Evolutionary conservation across 2,797 vertebrate genomes (phyloP).

Genomic region (Dendrocincla fuliginosa): DNA sequence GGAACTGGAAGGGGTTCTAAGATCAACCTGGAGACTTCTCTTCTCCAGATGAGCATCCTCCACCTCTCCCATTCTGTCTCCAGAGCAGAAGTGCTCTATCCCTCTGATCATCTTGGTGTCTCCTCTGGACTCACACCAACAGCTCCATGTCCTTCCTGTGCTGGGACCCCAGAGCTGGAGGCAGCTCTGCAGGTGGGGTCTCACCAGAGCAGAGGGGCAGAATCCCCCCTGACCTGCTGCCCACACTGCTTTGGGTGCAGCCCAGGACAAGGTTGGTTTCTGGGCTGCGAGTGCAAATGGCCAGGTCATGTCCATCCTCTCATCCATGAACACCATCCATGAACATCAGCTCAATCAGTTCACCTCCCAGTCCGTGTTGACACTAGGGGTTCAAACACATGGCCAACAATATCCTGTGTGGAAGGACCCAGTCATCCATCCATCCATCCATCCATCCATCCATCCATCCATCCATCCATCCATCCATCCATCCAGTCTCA

Average conservation of each 20-base stretch:
- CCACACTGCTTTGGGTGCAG: background rate
- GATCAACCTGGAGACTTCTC: background rate
- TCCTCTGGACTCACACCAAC: background rate
- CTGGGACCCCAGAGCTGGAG: background rate
- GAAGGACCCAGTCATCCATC: background rate
- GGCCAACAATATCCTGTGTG: background rate
- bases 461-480: background rate
- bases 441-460: background rate
- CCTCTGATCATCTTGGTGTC: background rate
- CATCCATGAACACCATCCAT: background rate
- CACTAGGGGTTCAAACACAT: background rate
- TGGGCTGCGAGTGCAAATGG: background rate
- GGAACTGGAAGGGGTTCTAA: background rate
- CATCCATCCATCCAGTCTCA: background rate
- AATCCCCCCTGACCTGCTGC: background rate
- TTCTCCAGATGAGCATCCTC: background rate
- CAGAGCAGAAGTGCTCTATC: background rate
- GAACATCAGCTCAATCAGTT: background rate
- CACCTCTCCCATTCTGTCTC: background rate
- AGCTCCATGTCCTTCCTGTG: background rate
- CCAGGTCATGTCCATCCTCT: background rate
- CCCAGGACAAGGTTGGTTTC: rapidly evolving
- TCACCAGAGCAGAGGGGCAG: background rate
- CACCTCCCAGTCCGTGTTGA: background rate
- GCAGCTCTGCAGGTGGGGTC: background rate